These are phyloP conservation scores for Myocastor coypus DNA, from an alignment of 2,113 vertebrate species.

Conservation along the genomic window DNA sequence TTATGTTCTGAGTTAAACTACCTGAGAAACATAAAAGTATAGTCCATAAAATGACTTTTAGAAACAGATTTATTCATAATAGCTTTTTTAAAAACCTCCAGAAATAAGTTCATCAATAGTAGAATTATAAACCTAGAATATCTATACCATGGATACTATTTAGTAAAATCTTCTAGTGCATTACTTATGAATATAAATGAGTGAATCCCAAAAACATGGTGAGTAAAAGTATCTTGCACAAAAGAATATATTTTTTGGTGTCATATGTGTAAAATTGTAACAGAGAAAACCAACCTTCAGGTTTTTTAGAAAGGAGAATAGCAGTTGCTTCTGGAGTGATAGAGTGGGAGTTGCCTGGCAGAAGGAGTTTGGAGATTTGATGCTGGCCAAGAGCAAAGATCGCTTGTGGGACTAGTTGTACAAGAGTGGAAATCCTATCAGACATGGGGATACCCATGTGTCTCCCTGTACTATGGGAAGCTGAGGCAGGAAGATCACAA, in stretches of 20 bases:
- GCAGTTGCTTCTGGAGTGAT: background rate
- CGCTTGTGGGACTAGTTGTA: background rate
- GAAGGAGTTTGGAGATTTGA: background rate
- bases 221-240: background rate
- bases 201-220: background rate
- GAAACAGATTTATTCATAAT: background rate
- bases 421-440: background rate
- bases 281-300: constrained; percentile 13
- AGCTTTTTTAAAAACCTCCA: background rate
- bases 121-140: background rate
- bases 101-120: background rate
- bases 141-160: background rate
- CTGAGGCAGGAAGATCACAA: background rate
- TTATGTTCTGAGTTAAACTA: background rate
- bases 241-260: background rate
- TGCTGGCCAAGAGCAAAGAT: background rate
- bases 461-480: background rate
- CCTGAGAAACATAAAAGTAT: background rate
- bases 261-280: background rate
- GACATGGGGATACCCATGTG: background rate
- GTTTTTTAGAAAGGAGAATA: background rate
- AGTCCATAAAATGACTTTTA: background rate
- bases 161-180: background rate
- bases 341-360: background rate
- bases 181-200: background rate